A percentile compares a stretch with the other conserved stretches of the same genome.
These are phyloP conservation scores for Dipodomys merriami DNA, from an alignment of 2,113 vertebrate species.

Conservation along the genomic window DNA sequence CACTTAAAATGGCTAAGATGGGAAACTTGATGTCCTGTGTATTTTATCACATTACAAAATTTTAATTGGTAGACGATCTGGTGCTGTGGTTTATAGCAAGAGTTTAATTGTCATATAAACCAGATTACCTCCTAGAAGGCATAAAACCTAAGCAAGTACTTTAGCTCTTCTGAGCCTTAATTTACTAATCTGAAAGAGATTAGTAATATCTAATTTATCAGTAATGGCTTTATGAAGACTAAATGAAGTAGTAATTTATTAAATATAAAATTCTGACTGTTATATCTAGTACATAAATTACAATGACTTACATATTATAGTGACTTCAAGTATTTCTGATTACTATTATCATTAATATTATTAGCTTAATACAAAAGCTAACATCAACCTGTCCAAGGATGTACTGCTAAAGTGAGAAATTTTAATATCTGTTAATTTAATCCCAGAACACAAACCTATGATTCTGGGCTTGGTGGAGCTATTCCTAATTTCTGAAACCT, in stretches of 20 bases:
- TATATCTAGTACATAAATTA: not conserved
- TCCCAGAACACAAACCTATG: not conserved
- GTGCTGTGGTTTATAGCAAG: not conserved
- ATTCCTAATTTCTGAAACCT: not conserved
- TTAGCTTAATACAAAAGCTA: slow-evolving; percentile 30
- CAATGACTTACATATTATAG: not conserved
- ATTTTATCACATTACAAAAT: not conserved
- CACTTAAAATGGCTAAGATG: not conserved
- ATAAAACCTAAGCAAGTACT: not conserved
- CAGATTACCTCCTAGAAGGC: not conserved
- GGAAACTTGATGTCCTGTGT: not conserved
- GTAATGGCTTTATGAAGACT: not conserved
- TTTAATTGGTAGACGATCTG: not conserved
- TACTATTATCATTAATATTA: not conserved
- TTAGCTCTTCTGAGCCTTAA: not conserved
- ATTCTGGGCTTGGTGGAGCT: not conserved
- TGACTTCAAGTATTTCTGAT: not conserved
- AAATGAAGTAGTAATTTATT: not conserved
- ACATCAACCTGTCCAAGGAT: not conserved
- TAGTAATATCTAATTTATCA: not conserved
- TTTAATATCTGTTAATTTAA: not conserved
- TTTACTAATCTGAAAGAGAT: slow-evolving; percentile 20
- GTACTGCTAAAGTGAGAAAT: not conserved
- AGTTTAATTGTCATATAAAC: not conserved
- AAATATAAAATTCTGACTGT: not conserved